These are phyloP conservation scores for Drosophila fungiperda DNA, from an alignment of 2,888 invertebrate genomes.

Conservation along the genomic window DNA sequence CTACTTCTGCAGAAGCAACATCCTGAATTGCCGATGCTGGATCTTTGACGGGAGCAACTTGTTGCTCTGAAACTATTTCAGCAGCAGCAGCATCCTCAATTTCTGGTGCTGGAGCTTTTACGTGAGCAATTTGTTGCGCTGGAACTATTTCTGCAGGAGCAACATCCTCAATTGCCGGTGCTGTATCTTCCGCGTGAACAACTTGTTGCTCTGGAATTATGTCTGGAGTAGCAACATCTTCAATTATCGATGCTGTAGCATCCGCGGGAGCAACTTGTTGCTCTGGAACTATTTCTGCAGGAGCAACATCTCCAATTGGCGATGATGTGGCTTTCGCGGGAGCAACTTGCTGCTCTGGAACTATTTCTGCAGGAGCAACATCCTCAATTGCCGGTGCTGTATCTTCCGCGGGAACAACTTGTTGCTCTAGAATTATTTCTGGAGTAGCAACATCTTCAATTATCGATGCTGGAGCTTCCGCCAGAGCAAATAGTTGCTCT, in stretches of 20 bases:
- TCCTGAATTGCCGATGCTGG: not conserved
- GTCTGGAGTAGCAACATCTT: not conserved
- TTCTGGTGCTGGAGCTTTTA: not conserved
- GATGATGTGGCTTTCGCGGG: not conserved
- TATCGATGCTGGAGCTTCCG: not conserved
- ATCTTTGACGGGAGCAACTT: not conserved
- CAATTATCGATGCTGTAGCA: not conserved
- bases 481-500: too few relatives aligned
- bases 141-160: not conserved
- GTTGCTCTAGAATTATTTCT: not conserved
- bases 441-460: not conserved
- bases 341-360: not conserved
- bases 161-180: not conserved
- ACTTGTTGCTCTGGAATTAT: too few relatives aligned
- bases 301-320: not conserved
- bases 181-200: too few relatives aligned
- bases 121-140: not conserved
- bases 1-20: not conserved
- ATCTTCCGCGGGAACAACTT: not conserved
- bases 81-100: too few relatives aligned
- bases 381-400: not conserved
- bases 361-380: not conserved
- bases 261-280: not conserved
- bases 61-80: not conserved
- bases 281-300: not conserved